Percentiles rank a stretch among this genome's conserved stretches.
Evolutionary conservation across 2,888 invertebrate species (phyloP).

Genomic region (Hermaeophaga mercurialis): DNA sequence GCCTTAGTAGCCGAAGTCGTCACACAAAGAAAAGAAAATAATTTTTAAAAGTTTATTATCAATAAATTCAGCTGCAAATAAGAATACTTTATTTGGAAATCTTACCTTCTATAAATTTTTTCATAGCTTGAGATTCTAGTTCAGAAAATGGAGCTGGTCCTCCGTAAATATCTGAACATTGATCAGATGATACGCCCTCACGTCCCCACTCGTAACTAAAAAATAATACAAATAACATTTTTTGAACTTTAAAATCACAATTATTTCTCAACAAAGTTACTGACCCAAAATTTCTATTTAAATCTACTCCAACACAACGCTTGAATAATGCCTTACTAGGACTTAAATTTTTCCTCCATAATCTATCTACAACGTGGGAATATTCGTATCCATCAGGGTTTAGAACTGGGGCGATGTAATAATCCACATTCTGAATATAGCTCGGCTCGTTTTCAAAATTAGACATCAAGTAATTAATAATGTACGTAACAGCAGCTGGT

Average conservation of each 20-base stretch:
- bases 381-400: conserved; percentile 91
- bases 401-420: conserved; percentile 76
- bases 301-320: conserved; percentile 81
- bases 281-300: conserved; percentile 84
- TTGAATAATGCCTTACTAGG: conserved; percentile 40
- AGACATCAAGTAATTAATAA: conserved; percentile 73
- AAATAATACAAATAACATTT: conserved; percentile 28
- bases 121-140: conserved; percentile 77
- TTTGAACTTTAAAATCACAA: no score
- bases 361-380: conserved; percentile 76
- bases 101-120: conserved; percentile 58
- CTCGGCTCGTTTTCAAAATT: conserved; percentile 69
- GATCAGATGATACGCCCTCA: conserved; percentile 80
- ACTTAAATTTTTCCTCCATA: conserved; percentile 82
- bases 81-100: background rate
- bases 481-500: conserved; percentile 76
- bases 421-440: conserved; percentile 79
- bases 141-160: conserved; percentile 84
- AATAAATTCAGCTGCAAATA: no score
- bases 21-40: no score
- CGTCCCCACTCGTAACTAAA: conserved; percentile 81
- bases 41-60: no score
- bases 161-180: conserved; percentile 81
- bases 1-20: no score
- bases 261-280: conserved; percentile 4